A percentile compares a stretch with the other conserved stretches of the same genome.
These are phyloP conservation scores for Calliphora vicina DNA, from an alignment of 1,140 invertebrate species.

Conservation along the genomic window DNA sequence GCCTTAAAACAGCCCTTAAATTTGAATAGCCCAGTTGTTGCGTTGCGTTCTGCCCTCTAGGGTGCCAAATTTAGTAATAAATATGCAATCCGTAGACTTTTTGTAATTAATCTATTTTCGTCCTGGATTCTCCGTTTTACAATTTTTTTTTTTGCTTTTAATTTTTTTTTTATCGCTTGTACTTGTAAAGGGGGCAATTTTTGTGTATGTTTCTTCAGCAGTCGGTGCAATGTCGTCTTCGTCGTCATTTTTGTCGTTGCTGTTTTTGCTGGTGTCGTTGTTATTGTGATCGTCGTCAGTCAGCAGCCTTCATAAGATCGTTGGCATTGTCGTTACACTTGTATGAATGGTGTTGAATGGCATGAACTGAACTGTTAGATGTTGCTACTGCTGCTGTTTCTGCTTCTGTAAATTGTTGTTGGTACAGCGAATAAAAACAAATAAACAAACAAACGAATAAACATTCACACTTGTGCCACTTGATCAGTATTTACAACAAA, in stretches of 20 bases:
- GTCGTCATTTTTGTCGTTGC: background rate
- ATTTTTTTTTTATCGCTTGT: constrained; percentile 4
- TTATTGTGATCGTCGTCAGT: background rate
- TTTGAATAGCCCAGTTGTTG: background rate
- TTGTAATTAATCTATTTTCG: constrained; percentile 30
- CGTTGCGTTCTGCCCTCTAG: background rate
- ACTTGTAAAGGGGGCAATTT: constrained; percentile 21
- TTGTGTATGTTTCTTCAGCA: background rate
- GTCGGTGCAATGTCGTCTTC: constrained; percentile 25
- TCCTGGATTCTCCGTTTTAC: background rate
- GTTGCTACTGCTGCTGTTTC: background rate
- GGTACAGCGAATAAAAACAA: background rate
- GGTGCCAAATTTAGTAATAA: background rate
- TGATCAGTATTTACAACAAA: background rate
- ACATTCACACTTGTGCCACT: background rate
- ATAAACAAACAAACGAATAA: background rate
- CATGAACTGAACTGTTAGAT: background rate
- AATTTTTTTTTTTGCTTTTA: no score
- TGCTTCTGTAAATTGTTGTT: background rate
- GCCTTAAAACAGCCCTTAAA: no score
- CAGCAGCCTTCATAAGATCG: constrained; percentile 25
- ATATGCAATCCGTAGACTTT: constrained; percentile 21
- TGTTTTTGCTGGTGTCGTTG: background rate
- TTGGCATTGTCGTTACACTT: constrained; percentile 31
- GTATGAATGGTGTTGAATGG: constrained; percentile 9